Evolutionary conservation across 2,888 invertebrate genomes (phyloP), one percentile per base, ranked within the genome.

Genomic region (Leistus spinibarbis): DNA sequence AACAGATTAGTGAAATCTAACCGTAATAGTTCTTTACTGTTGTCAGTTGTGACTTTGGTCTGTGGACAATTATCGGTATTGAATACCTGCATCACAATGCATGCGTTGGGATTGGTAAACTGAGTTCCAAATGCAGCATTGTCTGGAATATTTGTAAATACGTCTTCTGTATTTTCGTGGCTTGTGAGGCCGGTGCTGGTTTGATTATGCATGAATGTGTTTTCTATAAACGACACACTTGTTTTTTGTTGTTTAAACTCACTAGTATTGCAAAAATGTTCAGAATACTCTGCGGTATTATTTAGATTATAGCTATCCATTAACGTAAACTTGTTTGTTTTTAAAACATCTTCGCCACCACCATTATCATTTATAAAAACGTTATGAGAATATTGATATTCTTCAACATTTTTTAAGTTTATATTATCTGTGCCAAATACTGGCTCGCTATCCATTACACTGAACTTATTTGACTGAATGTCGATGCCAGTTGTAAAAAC

Each of bases 261-360:
- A 54, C 70, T 70, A 40, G 40, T 40, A 40, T 40, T 40, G 40
- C 40, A 40, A 40, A 40, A 40, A 40, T 40, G 40, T 40, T 40
- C 40, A 40, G 40, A 40, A 40, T 40, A 40, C 40, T 40, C 40
- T 40, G 40, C 53, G 13, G 67, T 23, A 69, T 20, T 22, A 64
- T 57, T 71, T 65, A 71, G 19, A 22, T 65, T 71, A 71, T 65
- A 71, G 56, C 64, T 71, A 71, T 71, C 65, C 71, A 27, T 71
- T 56, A 13, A 65, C 19, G 71, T 64, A 71, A 65, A 57, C 19
- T 63, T 63, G 9, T 70, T 70, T 70, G 63, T 22, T 22, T 20
- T 64, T 64, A n/a, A 23, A 23, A 23, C 16, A 23, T 20, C 13
- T n/a, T 57, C 73, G 66, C 73, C 73, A 67, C 73, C 73, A 73